Conservation (phyloP, 2,797 vertebrate species). For the Tympanoctomys barrerae region DNA sequence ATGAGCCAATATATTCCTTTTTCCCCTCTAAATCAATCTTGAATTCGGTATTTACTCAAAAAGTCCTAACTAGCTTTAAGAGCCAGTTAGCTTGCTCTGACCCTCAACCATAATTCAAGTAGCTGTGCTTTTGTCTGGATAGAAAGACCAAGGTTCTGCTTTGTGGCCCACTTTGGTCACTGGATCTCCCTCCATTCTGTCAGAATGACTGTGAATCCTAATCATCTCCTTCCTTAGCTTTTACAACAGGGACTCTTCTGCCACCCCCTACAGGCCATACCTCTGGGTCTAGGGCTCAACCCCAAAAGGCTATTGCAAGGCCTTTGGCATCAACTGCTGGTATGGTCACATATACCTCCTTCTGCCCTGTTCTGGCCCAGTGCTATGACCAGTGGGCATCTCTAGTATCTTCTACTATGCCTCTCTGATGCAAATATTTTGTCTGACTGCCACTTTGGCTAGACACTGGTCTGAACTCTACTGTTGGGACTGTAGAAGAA, state of each 20-base stretch:
- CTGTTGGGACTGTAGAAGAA: background rate
- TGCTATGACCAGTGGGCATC: background rate
- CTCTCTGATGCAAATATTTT: background rate
- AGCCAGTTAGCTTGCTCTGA: background rate
- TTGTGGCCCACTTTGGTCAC: background rate
- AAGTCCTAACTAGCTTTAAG: background rate
- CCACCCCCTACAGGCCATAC: background rate
- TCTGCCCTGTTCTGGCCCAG: background rate
- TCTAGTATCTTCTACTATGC: background rate
- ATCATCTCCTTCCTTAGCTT: background rate
- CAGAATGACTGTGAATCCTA: background rate
- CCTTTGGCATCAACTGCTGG: background rate
- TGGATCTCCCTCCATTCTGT: background rate
- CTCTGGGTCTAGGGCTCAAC: background rate
- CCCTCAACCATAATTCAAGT: background rate
- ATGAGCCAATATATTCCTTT: background rate
- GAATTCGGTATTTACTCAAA: background rate
- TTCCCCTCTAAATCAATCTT: background rate
- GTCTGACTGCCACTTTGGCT: background rate
- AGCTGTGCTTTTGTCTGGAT: background rate
- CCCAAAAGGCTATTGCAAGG: background rate
- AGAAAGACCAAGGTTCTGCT: background rate
- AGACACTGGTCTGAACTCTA: background rate
- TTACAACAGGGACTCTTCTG: background rate
- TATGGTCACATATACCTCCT: background rate